These are phyloP conservation scores for Gymnarchus niloticus DNA, from an alignment of 2,113 vertebrate species.

Conservation along the genomic window DNA sequence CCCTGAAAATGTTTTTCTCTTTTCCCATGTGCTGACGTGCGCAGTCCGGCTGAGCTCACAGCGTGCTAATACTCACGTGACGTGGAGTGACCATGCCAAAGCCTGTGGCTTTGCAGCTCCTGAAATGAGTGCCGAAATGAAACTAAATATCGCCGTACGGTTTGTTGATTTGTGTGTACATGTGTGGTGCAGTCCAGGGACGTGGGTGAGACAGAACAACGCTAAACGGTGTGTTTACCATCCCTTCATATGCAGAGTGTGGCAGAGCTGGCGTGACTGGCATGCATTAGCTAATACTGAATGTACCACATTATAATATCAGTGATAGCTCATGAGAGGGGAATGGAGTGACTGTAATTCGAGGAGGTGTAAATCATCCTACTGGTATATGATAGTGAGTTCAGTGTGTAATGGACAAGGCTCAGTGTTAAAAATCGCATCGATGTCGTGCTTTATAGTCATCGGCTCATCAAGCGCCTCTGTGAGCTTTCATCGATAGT, in stretches of 20 bases:
- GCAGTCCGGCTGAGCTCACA: background rate
- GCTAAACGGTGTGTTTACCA: too few relatives aligned
- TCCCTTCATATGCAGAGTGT: too few relatives aligned
- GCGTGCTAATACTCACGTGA: too few relatives aligned
- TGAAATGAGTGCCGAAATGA: background rate
- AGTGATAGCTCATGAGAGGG: constrained; percentile 32
- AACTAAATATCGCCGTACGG: background rate
- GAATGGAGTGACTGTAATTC: constrained; percentile 45
- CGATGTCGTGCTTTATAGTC: background rate
- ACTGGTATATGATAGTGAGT: constrained; percentile 47
- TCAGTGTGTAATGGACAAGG: too few relatives aligned
- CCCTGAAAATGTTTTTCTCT: background rate
- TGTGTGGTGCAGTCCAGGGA: too few relatives aligned
- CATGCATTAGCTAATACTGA: constrained; percentile 45
- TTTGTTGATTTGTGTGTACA: too few relatives aligned
- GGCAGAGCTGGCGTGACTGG: background rate
- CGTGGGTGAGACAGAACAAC: too few relatives aligned
- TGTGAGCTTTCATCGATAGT: background rate
- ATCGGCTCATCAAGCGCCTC: background rate
- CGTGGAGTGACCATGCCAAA: background rate
- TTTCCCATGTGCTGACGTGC: background rate
- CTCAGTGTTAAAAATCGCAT: too few relatives aligned
- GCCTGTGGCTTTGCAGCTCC: background rate
- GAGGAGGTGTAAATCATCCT: constrained; percentile 49
- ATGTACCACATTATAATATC: constrained; percentile 48